These are phyloP conservation scores for Tetanocera ferruginea DNA, from an alignment of 2,888 invertebrate species.

Conservation along the genomic window DNA sequence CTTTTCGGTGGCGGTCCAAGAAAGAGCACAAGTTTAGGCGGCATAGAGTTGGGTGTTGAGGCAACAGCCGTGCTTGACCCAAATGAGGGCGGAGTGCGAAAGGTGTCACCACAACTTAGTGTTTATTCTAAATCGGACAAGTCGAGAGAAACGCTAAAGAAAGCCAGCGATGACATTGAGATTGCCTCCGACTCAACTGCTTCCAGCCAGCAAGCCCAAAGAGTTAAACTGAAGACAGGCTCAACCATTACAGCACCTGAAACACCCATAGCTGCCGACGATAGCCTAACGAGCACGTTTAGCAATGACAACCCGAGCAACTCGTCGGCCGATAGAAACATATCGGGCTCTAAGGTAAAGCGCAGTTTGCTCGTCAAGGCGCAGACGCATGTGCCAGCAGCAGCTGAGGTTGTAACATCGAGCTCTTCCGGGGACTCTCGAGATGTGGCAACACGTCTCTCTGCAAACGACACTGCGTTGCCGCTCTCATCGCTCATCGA, in stretches of 20 bases:
- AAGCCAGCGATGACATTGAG: slow-evolving; percentile 50
- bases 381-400: slow-evolving; percentile 62
- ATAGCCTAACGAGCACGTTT: slow-evolving; percentile 66
- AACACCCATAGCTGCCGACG: slow-evolving; percentile 52
- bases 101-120: not conserved
- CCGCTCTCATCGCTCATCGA: slow-evolving; percentile 51
- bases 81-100: slow-evolving; percentile 19
- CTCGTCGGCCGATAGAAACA: slow-evolving; percentile 58
- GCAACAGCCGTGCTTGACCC: slow-evolving; percentile 35
- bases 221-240: slow-evolving; percentile 31
- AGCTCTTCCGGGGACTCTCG: slow-evolving; percentile 41
- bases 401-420: slow-evolving; percentile 39
- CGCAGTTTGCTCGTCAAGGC: slow-evolving; percentile 64
- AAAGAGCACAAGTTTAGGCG: not conserved
- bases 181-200: slow-evolving; percentile 51
- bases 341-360: slow-evolving; percentile 43
- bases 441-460: slow-evolving; percentile 22
- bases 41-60: not conserved
- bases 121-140: not conserved
- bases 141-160: not conserved
- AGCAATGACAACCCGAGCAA: slow-evolving; percentile 63
- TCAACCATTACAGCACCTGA: slow-evolving; percentile 7
- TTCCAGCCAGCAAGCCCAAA: slow-evolving; percentile 9
- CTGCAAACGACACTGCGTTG: slow-evolving; percentile 27
- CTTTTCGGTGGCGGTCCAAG: slow-evolving; percentile 57